phyloP scores from a whole-genome alignment of 2,888 invertebrate genomes.

The Lycocerus yunnanus region DNA sequence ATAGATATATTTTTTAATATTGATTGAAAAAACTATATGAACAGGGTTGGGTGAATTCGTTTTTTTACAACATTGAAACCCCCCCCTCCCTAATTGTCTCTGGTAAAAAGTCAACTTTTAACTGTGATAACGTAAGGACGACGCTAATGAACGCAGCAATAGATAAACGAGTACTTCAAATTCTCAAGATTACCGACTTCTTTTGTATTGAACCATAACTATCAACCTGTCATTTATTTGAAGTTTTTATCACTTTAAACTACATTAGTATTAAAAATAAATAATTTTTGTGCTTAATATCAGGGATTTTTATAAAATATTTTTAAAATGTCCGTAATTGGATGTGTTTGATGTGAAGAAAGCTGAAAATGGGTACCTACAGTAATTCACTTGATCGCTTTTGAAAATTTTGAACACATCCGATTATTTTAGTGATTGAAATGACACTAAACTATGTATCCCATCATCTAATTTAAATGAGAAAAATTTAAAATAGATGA shows the following conservation, averaged over 20 bases:
- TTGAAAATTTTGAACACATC: not conserved
- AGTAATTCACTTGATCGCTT: no score
- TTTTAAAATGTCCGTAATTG: not conserved
- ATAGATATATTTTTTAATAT: no score
- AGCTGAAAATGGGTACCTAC: no score
- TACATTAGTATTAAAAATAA: not conserved
- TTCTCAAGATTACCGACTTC: not conserved
- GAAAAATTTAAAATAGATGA: not conserved
- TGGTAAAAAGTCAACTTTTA: no score
- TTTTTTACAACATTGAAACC: no score
- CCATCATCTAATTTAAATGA: not conserved
- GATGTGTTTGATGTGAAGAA: conserved; percentile 4
- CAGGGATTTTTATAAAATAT: conserved; percentile 1
- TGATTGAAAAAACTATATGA: no score
- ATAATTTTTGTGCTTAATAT: not conserved
- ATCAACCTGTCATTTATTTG: not conserved
- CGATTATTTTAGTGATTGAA: not conserved
- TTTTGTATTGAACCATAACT: not conserved
- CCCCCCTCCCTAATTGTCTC: no score
- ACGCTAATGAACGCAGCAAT: not conserved
- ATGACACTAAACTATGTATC: not conserved
- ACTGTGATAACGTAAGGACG: not conserved
- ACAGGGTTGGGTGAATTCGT: no score
- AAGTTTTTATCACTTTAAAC: not conserved
- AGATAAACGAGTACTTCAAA: not conserved